Percentiles rank a stretch among this genome's conserved stretches.
Evolutionary conservation across 2,888 invertebrate species (phyloP).

Genomic region (Drosophila percnosoma): DNA sequence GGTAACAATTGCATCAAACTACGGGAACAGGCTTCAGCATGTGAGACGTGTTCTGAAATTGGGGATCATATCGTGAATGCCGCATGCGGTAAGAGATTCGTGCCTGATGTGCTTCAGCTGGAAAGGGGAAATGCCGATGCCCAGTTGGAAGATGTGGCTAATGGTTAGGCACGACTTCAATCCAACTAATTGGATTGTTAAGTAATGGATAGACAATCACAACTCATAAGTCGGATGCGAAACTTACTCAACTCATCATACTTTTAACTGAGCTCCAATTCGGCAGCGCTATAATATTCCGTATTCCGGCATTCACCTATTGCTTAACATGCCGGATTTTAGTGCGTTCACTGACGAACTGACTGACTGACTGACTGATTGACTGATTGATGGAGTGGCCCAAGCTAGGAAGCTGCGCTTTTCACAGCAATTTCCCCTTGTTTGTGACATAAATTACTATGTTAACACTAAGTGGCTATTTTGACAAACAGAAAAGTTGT

Average conservation of each 20-base stretch:
- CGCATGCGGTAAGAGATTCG: slow-evolving; percentile 31
- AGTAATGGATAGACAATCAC: slow-evolving; percentile 14
- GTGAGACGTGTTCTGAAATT: slow-evolving; percentile 6
- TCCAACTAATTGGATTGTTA: slow-evolving; percentile 30
- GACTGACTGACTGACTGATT: not conserved
- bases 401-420: not conserved
- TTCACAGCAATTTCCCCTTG: not conserved
- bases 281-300: not conserved
- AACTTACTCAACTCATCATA: not conserved
- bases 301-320: not conserved
- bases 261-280: not conserved
- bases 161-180: slow-evolving; percentile 38
- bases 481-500: not conserved
- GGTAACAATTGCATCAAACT: slow-evolving; percentile 2
- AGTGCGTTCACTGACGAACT: not conserved
- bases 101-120: slow-evolving; percentile 10
- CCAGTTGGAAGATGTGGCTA: slow-evolving; percentile 10
- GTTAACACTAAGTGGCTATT: not conserved
- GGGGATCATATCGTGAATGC: slow-evolving; percentile 25
- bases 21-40: not conserved
- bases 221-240: not conserved
- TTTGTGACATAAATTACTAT: not conserved
- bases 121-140: slow-evolving; percentile 36
- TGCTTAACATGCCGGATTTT: slow-evolving; percentile 2
- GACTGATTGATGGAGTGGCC: not conserved